Conservation (phyloP, 2,797 vertebrate genomes). For the Ciconia nigra region DNA sequence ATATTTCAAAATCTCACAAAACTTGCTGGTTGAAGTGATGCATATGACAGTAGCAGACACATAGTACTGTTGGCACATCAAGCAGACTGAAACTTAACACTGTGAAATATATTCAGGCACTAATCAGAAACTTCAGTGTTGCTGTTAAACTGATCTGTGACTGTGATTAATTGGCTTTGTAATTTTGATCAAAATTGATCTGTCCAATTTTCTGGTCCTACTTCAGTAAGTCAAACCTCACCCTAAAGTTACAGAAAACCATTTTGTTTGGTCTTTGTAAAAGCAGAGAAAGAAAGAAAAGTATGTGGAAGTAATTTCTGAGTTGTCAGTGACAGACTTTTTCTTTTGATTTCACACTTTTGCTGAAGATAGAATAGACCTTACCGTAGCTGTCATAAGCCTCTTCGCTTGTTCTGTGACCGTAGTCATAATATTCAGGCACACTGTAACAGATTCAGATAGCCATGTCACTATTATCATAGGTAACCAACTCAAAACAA, state of each 20-base stretch:
- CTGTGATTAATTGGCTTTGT: slow-evolving; percentile 58
- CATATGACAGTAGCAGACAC: neutral
- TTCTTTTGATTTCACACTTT: slow-evolving; percentile 51
- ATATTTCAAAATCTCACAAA: neutral
- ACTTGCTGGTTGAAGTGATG: neutral
- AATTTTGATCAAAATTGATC: slow-evolving; percentile 65
- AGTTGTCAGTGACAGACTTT: slow-evolving; percentile 48
- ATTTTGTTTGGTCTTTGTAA: slow-evolving; percentile 40
- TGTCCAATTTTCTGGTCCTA: slow-evolving; percentile 48
- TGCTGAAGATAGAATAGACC: slow-evolving; percentile 63
- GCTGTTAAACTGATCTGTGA: slow-evolving; percentile 37
- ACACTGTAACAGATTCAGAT: slow-evolving; percentile 80
- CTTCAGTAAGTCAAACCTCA: slow-evolving; percentile 23
- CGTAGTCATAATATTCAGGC: slow-evolving; percentile 96
- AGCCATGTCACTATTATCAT: slow-evolving; percentile 49
- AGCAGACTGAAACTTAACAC: slow-evolving; percentile 3
- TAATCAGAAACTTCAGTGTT: slow-evolving; percentile 24
- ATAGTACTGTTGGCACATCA: neutral
- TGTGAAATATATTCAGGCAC: slow-evolving; percentile 3
- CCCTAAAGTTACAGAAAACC: slow-evolving; percentile 58
- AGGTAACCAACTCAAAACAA: slow-evolving; percentile 11
- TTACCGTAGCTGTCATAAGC: slow-evolving; percentile 96
- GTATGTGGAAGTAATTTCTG: slow-evolving; percentile 47
- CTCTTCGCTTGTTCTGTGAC: slow-evolving; percentile 89
- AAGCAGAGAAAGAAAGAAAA: neutral